A percentile compares a stretch with the other conserved stretches of the same genome.
Conservation (phyloP, 2,797 vertebrate genomes). For the Melopsittacus undulatus region DNA sequence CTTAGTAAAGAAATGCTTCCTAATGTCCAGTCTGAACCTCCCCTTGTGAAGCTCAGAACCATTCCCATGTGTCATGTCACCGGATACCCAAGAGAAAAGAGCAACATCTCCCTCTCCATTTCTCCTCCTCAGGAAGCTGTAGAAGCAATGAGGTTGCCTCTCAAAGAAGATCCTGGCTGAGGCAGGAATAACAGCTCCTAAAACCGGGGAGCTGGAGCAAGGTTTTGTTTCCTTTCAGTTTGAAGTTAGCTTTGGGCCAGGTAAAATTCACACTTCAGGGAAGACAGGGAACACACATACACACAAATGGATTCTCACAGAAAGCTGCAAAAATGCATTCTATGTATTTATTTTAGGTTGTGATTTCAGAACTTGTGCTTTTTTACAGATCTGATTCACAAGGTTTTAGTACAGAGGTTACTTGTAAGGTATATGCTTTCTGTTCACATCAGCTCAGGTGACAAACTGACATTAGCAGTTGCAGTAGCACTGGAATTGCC, state of each 20-base stretch:
- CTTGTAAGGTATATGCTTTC: background rate
- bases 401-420: background rate
- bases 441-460: background rate
- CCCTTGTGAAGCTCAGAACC: rapidly evolving
- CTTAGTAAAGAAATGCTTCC: background rate
- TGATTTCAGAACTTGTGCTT: background rate
- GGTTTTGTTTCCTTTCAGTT: background rate
- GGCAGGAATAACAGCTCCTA: background rate
- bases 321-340: background rate
- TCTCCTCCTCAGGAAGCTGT: background rate
- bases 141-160: background rate
- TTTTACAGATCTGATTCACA: background rate
- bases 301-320: background rate
- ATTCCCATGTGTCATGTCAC: rapidly evolving
- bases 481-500: background rate
- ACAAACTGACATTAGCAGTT: background rate
- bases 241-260: background rate
- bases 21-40: rapidly evolving
- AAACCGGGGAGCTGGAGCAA: background rate
- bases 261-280: background rate
- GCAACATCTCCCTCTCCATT: background rate
- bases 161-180: background rate
- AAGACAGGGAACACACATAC: background rate
- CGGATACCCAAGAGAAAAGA: background rate
- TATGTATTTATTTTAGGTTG: background rate